Evolutionary conservation across 2,113 vertebrate species (phyloP).

Genomic region (Perccottus glenii): DNA sequence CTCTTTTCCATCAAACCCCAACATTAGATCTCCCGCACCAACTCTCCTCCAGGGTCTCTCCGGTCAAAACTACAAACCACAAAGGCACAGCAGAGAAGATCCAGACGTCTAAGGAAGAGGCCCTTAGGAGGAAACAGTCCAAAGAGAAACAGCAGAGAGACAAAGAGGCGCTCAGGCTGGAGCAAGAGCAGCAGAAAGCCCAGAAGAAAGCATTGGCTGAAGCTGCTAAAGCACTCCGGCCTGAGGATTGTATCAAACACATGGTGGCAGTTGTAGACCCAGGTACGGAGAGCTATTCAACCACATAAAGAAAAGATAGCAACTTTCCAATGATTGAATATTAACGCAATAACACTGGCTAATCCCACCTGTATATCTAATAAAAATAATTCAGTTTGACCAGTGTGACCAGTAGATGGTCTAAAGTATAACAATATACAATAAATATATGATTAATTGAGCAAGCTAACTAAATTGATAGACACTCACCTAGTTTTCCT

Average conservation of each 20-base stretch:
- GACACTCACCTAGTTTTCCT: too few relatives aligned
- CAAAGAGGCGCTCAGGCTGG: conserved; percentile 56
- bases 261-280: conserved; percentile 84
- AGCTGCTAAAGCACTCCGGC: conserved; percentile 80
- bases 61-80: conserved; percentile 50
- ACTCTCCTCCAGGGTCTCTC: conserved; percentile 3
- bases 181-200: conserved; percentile 68
- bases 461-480: too few relatives aligned
- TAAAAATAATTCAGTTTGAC: too few relatives aligned
- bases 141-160: conserved; percentile 54
- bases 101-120: conserved; percentile 54
- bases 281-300: conserved; percentile 75
- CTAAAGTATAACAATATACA: too few relatives aligned
- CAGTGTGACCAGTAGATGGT: too few relatives aligned
- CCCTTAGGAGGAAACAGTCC: conserved; percentile 37
- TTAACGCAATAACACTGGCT: too few relatives aligned
- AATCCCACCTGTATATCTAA: too few relatives aligned
- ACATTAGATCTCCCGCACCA: not conserved
- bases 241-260: conserved; percentile 87
- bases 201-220: conserved; percentile 68
- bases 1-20: conserved; percentile 5
- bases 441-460: too few relatives aligned
- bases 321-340: too few relatives aligned
- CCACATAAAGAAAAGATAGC: too few relatives aligned
- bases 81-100: conserved; percentile 57